Evolutionary conservation across 2,888 invertebrate genomes (phyloP), one percentile per base, ranked within the genome.

Genomic region (Epinotia brunnichana): DNA sequence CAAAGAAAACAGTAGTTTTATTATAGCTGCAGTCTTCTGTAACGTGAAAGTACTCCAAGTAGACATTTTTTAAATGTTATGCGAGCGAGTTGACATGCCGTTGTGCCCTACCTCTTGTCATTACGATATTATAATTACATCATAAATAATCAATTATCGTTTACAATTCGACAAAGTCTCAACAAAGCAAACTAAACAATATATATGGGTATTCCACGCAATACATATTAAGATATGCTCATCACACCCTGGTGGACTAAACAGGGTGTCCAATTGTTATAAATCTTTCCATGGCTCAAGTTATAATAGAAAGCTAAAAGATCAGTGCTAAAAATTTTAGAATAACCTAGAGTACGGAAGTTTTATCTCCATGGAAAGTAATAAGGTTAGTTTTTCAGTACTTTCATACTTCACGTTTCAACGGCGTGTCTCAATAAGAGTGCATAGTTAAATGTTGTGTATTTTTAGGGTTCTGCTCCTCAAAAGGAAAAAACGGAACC

Each of bases 341-440:
- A 48, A 48, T 48, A 48, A 5, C 48, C 48, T n/a, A 7, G 48
- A 48, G 48, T 48, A 61, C 56, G 54, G 15, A 29, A 56, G 54
- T 56, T 24, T 62, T 21, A 54, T 56, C n/a, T n/a, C 29, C 29
- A 44, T 48, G 56, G 54, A 35, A 67, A 57, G 44, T 59, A 57
- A 57, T 57, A 39, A 41, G 41, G 64, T 66, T 54, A 54, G 54
- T 64, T 66, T 66, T 66, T 10, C 64, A n/a, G 21, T 53, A 7
- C 15, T 63, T 51, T 29, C n/a, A 24, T 44, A 44, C 19, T n/a
- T 7, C 13, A 41, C 21, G 60, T n/a, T n/a, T n/a, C n/a, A n/a
- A n/a, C n/a, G n/a, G n/a, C n/a, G 9, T 15, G 21, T 24, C 21
- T 24, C 21, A 24, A 24, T 24, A 24, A 24, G 2, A 24, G 21